These are phyloP conservation scores for Nasonia vitripennis DNA, from an alignment of 1,140 invertebrate species.

Conservation along the genomic window DNA sequence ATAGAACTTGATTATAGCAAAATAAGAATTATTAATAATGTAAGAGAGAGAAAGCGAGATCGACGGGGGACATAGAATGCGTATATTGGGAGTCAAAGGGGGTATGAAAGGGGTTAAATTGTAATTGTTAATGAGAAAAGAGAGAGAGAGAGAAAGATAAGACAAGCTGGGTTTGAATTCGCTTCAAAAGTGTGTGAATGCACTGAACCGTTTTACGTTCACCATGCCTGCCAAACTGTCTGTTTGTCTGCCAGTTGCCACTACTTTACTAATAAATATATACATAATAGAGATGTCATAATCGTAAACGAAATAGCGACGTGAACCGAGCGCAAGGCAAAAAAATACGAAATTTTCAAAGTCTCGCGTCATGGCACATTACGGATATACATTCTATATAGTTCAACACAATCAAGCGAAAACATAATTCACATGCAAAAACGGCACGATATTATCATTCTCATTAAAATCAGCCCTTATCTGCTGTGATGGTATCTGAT, in stretches of 20 bases:
- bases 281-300: constrained; percentile 44
- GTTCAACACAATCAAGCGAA: not conserved
- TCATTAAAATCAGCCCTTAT: not conserved
- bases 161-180: constrained; percentile 37
- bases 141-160: constrained; percentile 40
- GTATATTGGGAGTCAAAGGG: constrained; percentile 19
- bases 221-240: constrained; percentile 72
- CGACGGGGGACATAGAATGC: constrained; percentile 30
- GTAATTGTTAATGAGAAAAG: constrained; percentile 55
- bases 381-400: constrained; percentile 29
- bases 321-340: not conserved
- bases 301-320: not conserved
- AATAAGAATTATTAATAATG: constrained; percentile 50
- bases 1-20: constrained; percentile 57
- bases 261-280: constrained; percentile 57
- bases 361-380: constrained; percentile 5
- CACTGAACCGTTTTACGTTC: constrained; percentile 68
- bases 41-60: constrained; percentile 51
- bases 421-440: too few relatives aligned
- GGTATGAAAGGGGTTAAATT: constrained; percentile 57
- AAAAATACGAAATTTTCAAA: constrained; percentile 6
- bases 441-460: not conserved
- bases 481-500: constrained; percentile 12
- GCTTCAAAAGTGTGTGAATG: constrained; percentile 42
- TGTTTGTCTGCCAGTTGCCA: constrained; percentile 72